Base-by-base conservation (phyloP, 2,113 vertebrate species). In the Forbesichthys papilliferus region DNA sequence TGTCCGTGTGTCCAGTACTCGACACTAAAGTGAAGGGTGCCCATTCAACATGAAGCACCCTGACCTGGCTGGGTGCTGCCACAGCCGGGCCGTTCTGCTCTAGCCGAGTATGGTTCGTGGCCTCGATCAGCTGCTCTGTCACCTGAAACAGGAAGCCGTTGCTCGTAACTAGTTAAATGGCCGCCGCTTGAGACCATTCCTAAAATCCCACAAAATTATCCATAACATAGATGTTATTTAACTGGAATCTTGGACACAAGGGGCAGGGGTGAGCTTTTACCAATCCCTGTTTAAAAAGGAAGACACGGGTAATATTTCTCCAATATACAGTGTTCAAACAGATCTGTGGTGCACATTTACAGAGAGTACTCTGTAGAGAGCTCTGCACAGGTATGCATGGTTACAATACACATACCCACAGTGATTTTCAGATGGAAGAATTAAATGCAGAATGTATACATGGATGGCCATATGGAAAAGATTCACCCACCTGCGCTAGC, bases 51-150 rank as follows among this genome's bases (percentile, higher is more conserved):
- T 66, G 42, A 42, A 77, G 81, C 90, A 81, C 91, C 91, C 94
- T 92, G 84, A 93, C 92, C 94, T 95, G 55, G 11, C 90, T 66
- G 75, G 88, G 77, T 47, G 85, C 80, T 48, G 77, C 85, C 73
- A 92, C 76, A 20, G 88, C 65, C 49, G 86, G 85, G 71, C 90
- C 88, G 78, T 91, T 91, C 81, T 86, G 89, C 84, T 92, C 92
- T 58, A 89, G 92, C 74, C 92, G 90, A 77, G 92, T 81, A 7
- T 66, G 90, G 90, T 84, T 91, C 83, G 87, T 91, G 85, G 92
- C 88, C 83, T 95, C 91, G 79, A 91, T 88, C 91, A 96, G 82
- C 82, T 95, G 94, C 91, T 95, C 93, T 86, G 93, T 95, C 89
- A 95, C 92, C 94, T 95, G 93, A 83, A 94, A 94, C 72, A 87